phyloP scores from a whole-genome alignment of 2,113 vertebrate genomes.

The Cygnus buccinator region DNA sequence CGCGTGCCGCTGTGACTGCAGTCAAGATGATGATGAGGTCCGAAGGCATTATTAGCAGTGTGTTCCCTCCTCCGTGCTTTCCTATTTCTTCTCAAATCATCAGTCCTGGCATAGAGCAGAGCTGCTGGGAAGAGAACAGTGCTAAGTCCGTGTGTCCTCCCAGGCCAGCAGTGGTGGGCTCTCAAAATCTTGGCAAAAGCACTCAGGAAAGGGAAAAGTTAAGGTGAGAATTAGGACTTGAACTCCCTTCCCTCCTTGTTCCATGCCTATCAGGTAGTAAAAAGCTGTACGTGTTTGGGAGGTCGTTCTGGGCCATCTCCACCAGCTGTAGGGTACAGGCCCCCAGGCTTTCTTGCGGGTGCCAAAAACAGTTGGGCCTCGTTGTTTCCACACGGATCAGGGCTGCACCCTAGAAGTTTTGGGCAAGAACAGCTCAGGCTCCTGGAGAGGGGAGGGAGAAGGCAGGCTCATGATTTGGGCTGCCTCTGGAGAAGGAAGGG shows the following conservation, averaged over 20 bases:
- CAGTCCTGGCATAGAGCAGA: neutral
- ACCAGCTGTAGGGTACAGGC: neutral
- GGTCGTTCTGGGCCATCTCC: neutral
- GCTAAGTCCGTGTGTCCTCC: neutral
- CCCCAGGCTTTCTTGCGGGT: neutral
- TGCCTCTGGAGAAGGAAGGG: neutral
- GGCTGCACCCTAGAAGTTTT: neutral
- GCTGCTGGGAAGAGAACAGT: neutral
- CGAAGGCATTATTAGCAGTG: neutral
- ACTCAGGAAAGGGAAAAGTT: neutral
- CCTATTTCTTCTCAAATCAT: neutral
- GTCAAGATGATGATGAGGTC: neutral
- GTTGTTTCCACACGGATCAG: neutral
- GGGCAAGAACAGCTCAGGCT: neutral
- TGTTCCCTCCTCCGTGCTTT: neutral
- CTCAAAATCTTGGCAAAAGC: neutral
- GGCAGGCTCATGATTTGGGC: neutral
- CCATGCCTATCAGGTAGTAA: neutral
- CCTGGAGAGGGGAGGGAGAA: neutral
- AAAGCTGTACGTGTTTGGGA: neutral
- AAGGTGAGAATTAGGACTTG: neutral
- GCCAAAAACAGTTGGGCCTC: neutral
- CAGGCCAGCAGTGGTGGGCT: neutral
- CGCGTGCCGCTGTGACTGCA: neutral
- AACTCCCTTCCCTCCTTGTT: neutral